These are phyloP conservation scores for Rhagium mordax DNA, from an alignment of 2,888 invertebrate species.

Conservation along the genomic window DNA sequence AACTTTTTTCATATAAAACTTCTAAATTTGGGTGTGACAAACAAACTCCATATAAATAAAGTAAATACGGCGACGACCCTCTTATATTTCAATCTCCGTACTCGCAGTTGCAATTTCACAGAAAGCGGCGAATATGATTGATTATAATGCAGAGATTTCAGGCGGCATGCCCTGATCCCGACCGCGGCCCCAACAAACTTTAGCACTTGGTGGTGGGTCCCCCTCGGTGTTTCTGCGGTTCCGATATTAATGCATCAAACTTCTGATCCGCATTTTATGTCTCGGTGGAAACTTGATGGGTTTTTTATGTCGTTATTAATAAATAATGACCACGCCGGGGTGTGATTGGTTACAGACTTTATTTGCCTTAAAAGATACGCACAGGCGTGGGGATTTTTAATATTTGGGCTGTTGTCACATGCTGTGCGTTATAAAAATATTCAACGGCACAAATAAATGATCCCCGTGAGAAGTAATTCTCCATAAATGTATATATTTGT, in stretches of 20 bases:
- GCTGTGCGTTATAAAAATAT: not conserved
- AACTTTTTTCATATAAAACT: slow-evolving; percentile 33
- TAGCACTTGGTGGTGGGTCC: not conserved
- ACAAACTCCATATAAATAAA: slow-evolving; percentile 31
- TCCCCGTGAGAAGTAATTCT: not conserved
- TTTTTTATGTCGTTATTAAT: slow-evolving; percentile 36
- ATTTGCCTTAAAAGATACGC: slow-evolving; percentile 18
- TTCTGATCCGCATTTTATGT: slow-evolving; percentile 36
- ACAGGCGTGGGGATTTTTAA: not conserved
- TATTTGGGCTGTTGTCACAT: not conserved
- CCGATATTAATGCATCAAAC: slow-evolving; percentile 34
- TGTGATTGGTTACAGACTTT: slow-evolving; percentile 20
- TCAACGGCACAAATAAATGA: not conserved
- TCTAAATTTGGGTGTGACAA: slow-evolving; percentile 20
- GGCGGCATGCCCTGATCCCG: slow-evolving; percentile 1
- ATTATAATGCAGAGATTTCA: slow-evolving; percentile 36
- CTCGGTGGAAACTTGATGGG: slow-evolving; percentile 32
- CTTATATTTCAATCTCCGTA: slow-evolving; percentile 30
- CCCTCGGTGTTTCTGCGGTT: slow-evolving; percentile 30
- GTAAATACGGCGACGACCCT: slow-evolving; percentile 31
- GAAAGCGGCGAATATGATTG: slow-evolving; percentile 33
- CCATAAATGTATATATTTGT: not conserved
- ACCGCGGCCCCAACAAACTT: not conserved
- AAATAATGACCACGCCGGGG: slow-evolving; percentile 34
- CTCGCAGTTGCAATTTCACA: slow-evolving; percentile 33